A percentile compares a stretch with the other conserved stretches of the same genome.
phyloP scores from a whole-genome alignment of 2,888 invertebrate species.

The Caenorhabditis japonica region DNA sequence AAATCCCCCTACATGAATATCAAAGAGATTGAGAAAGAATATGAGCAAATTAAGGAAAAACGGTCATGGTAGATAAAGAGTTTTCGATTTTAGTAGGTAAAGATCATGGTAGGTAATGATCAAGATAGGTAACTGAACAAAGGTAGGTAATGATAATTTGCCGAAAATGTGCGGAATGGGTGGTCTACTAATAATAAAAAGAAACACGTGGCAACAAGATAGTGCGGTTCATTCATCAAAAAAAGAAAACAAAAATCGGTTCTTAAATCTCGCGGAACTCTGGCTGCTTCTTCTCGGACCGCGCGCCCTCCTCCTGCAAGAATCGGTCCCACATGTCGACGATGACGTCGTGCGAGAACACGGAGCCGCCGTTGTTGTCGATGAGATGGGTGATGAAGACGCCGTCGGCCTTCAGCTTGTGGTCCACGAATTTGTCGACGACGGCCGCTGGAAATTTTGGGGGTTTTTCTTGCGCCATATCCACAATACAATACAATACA shows the following conservation, averaged over 20 bases:
- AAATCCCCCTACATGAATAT: too few relatives aligned
- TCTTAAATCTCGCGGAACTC: constrained; percentile 43
- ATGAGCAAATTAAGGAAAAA: too few relatives aligned
- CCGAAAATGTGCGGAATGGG: too few relatives aligned
- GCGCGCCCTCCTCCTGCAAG: constrained; percentile 58
- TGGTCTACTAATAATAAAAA: too few relatives aligned
- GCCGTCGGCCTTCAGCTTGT: constrained; percentile 70
- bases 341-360: constrained; percentile 75
- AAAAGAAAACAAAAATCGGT: constrained; percentile 2
- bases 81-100: too few relatives aligned
- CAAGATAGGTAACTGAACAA: too few relatives aligned
- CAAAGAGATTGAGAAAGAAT: too few relatives aligned
- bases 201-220: too few relatives aligned
- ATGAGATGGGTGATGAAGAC: constrained; percentile 74
- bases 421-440: constrained; percentile 67
- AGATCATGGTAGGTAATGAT: too few relatives aligned
- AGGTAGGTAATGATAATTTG: too few relatives aligned
- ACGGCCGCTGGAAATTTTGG: constrained; percentile 56
- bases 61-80: too few relatives aligned
- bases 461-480: not conserved
- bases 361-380: constrained; percentile 75
- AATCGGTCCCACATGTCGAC: constrained; percentile 71
- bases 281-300: constrained; percentile 29
- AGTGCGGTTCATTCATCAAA: constrained; percentile 15
- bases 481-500: too few relatives aligned